A percentile compares a stretch with the other conserved stretches of the same genome.
These are phyloP conservation scores for Amiota minor DNA, from an alignment of 2,888 invertebrate genomes.

Conservation along the genomic window DNA sequence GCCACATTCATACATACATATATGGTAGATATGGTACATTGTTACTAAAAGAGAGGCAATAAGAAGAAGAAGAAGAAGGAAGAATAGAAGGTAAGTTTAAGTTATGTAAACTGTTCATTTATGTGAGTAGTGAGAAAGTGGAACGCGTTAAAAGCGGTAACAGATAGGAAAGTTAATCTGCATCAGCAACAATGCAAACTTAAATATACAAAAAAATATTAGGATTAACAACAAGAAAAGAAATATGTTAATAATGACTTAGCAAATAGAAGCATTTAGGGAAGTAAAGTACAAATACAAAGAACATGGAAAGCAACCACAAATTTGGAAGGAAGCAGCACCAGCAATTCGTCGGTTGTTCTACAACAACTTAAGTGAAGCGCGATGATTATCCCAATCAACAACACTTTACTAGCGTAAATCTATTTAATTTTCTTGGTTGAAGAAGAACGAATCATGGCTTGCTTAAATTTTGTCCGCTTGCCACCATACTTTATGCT, in stretches of 20 bases:
- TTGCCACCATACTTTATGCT: not conserved
- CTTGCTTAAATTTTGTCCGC: slow-evolving; percentile 43
- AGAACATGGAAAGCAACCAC: slow-evolving; percentile 30
- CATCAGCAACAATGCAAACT: slow-evolving; percentile 39
- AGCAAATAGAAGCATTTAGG: slow-evolving; percentile 41
- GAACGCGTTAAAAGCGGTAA: not conserved
- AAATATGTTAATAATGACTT: slow-evolving; percentile 48
- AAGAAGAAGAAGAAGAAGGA: too few species aligned
- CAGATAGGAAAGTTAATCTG: too few species aligned
- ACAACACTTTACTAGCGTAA: slow-evolving; percentile 69
- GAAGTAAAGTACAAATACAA: not conserved
- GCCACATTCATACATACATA: too few species aligned
- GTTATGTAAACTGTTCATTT: not conserved
- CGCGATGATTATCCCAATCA: slow-evolving; percentile 68
- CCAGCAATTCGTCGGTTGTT: slow-evolving; percentile 6
- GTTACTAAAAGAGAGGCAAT: too few species aligned
- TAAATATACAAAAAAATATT: slow-evolving; percentile 43
- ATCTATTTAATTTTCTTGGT: slow-evolving; percentile 62
- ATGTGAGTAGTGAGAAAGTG: not conserved
- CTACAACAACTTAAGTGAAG: slow-evolving; percentile 41
- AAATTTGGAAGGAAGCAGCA: slow-evolving; percentile 17
- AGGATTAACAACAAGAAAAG: slow-evolving; percentile 49
- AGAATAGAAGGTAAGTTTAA: too few species aligned
- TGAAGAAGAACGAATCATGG: not conserved
- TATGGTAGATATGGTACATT: too few species aligned